These are phyloP conservation scores for Pentalonia nigronervosa DNA, from an alignment of 1,140 invertebrate species.

Conservation along the genomic window DNA sequence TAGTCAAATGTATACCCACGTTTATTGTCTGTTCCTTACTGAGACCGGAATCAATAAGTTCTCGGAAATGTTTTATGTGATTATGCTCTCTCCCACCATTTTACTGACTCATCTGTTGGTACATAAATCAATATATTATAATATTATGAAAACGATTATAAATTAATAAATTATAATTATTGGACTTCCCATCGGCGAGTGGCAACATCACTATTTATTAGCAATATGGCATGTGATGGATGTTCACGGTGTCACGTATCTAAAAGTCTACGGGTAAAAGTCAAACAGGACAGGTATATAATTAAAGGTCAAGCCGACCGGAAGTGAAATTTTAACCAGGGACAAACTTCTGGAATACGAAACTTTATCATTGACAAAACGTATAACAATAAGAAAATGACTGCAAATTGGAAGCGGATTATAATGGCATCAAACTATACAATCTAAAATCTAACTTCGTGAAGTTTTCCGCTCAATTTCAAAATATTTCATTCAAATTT, in stretches of 20 bases:
- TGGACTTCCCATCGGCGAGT: not conserved
- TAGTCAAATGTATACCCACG: not conserved
- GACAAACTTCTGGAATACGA: not conserved
- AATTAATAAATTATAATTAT: conserved; percentile 5
- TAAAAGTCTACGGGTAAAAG: not conserved
- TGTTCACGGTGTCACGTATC: not conserved
- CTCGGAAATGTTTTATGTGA: not conserved
- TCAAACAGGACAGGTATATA: not conserved
- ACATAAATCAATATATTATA: not conserved
- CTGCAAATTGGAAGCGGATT: not conserved
- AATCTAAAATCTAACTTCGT: not conserved
- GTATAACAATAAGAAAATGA: not conserved
- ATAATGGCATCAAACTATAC: not conserved
- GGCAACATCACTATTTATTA: not conserved
- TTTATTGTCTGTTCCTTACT: not conserved
- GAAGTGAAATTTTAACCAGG: not conserved
- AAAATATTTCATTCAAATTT: no score
- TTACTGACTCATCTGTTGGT: not conserved
- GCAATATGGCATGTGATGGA: not conserved
- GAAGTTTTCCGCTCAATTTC: no score
- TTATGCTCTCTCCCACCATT: not conserved
- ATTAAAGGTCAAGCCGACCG: not conserved
- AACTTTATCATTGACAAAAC: not conserved
- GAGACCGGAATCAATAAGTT: not conserved
- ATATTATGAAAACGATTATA: not conserved